Evolutionary conservation across 2,113 vertebrate genomes (phyloP).

Genomic region (Eonycteris spelaea): DNA sequence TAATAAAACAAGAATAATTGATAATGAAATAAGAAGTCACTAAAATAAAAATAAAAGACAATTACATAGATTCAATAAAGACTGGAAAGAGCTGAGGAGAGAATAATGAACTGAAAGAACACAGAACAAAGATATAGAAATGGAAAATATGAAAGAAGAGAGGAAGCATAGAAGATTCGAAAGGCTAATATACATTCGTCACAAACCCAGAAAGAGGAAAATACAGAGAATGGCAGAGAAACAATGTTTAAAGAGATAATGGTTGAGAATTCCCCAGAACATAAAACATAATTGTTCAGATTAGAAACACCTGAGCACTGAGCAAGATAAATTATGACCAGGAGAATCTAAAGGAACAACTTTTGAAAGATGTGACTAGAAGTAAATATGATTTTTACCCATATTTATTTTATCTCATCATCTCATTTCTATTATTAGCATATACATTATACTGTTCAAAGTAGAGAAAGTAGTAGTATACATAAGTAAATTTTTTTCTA

Average conservation of each 20-base stretch:
- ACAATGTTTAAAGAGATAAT: neutral
- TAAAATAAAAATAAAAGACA: neutral
- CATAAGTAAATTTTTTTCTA: neutral
- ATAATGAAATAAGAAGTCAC: constrained; percentile 4
- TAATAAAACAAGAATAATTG: neutral
- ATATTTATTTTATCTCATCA: neutral
- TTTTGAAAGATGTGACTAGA: neutral
- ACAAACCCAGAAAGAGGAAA: neutral
- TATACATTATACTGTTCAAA: neutral
- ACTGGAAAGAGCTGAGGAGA: neutral
- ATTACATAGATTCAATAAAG: neutral
- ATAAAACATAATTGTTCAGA: neutral
- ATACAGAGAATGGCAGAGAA: neutral
- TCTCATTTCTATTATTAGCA: neutral
- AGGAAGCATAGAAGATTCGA: neutral
- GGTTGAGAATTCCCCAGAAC: neutral
- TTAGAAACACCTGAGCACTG: neutral
- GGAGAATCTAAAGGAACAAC: neutral
- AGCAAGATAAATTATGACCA: neutral
- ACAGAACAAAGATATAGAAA: neutral
- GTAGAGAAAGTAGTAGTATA: neutral
- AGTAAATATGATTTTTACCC: neutral
- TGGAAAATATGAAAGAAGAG: neutral
- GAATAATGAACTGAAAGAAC: neutral
- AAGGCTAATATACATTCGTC: neutral